A percentile compares a stretch with the other conserved stretches of the same genome.
Conservation (phyloP, 2,113 vertebrate species). For the Embiotoca jacksoni region DNA sequence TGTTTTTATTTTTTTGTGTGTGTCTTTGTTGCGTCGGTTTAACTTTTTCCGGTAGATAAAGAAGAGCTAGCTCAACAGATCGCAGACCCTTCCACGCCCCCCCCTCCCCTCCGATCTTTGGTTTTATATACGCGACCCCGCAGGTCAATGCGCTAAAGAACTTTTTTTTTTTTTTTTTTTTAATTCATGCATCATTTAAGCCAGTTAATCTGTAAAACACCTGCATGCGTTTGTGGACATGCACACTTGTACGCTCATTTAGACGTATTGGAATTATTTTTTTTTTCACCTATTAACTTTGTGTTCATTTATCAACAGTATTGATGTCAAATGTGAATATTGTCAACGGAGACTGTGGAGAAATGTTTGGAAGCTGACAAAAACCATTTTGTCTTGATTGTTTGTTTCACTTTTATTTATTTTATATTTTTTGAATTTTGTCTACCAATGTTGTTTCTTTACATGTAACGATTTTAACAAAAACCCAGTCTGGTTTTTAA, state of each 20-base stretch:
- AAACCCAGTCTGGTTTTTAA: slow-evolving; percentile 82
- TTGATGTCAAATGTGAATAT: slow-evolving; percentile 86
- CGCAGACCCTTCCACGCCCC: slow-evolving; percentile 16
- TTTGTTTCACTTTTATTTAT: slow-evolving; percentile 79
- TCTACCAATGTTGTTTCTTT: slow-evolving; percentile 83
- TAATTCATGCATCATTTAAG: slow-evolving; percentile 60
- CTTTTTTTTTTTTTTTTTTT: slow-evolving; percentile 27
- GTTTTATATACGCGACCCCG: slow-evolving; percentile 42
- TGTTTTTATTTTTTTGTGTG: slow-evolving; percentile 24
- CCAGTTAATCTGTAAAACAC: slow-evolving; percentile 76
- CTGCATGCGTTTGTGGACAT: slow-evolving; percentile 84
- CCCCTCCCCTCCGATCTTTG: not conserved
- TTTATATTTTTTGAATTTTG: slow-evolving; percentile 81
- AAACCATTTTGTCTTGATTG: slow-evolving; percentile 73
- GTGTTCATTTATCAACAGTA: slow-evolving; percentile 84
- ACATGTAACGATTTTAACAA: slow-evolving; percentile 81
- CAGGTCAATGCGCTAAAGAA: slow-evolving; percentile 49
- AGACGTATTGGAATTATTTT: slow-evolving; percentile 61
- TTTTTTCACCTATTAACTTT: slow-evolving; percentile 71
- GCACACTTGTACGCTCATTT: slow-evolving; percentile 74
- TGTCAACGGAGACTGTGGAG: slow-evolving; percentile 78
- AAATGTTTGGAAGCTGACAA: slow-evolving; percentile 77
- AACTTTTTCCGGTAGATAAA: slow-evolving; percentile 38
- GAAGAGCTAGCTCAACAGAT: slow-evolving; percentile 45
- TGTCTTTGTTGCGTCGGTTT: slow-evolving; percentile 47